Evolutionary conservation across 2,113 vertebrate genomes (phyloP).

Genomic region (Xiphophorus couchianus): DNA sequence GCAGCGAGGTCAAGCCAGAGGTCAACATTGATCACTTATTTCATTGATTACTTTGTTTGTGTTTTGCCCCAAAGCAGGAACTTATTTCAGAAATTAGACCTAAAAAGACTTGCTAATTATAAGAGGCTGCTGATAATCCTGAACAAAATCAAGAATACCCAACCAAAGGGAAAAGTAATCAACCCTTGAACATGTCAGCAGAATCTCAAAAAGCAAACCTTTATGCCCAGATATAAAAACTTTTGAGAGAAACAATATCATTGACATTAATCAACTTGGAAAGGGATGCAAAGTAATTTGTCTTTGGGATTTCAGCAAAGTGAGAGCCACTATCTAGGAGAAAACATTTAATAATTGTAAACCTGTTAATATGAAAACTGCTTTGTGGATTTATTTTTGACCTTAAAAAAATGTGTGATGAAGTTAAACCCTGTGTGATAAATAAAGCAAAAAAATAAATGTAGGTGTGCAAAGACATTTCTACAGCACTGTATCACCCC

Average conservation of each 20-base stretch:
- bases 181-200: no score
- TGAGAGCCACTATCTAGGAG: no score
- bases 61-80: slow-evolving; percentile 16
- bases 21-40: slow-evolving; percentile 1
- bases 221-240: no score
- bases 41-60: slow-evolving; percentile 26
- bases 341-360: no score
- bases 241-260: no score
- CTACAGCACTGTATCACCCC: neutral
- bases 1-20: slow-evolving; percentile 7
- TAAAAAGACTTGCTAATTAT: neutral
- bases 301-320: no score
- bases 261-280: no score
- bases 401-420: neutral
- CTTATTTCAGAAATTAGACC: slow-evolving; percentile 25
- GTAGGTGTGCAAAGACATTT: neutral
- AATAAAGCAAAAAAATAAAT: neutral
- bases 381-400: neutral
- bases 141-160: neutral
- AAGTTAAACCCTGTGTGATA: neutral
- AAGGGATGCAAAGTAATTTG: no score
- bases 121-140: neutral
- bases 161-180: no score
- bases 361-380: neutral
- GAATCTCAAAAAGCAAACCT: no score